Evolutionary conservation across 2,888 invertebrate genomes (phyloP), one percentile per base, ranked within the genome.

Genomic region (Diadegma fenestrale): DNA sequence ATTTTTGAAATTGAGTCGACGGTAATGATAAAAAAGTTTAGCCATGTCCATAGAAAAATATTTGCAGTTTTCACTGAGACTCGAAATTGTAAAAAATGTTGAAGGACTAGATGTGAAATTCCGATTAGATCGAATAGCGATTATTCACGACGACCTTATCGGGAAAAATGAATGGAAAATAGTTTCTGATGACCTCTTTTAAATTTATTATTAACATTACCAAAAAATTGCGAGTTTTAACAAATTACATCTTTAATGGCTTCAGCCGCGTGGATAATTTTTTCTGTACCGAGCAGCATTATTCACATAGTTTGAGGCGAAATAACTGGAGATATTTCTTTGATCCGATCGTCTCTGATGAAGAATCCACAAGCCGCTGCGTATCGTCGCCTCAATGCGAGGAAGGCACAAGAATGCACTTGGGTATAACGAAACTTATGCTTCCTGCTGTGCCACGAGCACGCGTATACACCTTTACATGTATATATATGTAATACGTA

Each of bases 341-440:
- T 33, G 22, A 22, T 63, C 17, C 5, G 26, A 26, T 43, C 41
- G 22, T 22, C 22, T 33, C 22, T 33, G 26, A 58, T 43, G 37
- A 30, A 37, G 37, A 30, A 37, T 45, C 71, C 48, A 64, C 63
- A 64, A 48, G 33, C 72, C 19, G 51, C 72, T 26, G 51, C 17
- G 45, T n/a, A 33, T 37, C 45, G 54, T 58, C 37, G 61, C 58
- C 30, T 78, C 58, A 41, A 45, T 68, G 54, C 30, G 43, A 78
- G 58, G 14, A 51, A 19, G 2, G 26, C 51, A 30, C 58, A 45
- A 80, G 64, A 72, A 80, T 80, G 80, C 63, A 79, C 71, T 71
- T 37, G 51, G 43, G 41, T 51, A 63, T 58, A 64, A 61, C 71
- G 26, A 37, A 80, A 51, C 71, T 72, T 51, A 64, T 64, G 72